Conservation (phyloP, 2,888 invertebrate species). For the Dynastes maya region DNA sequence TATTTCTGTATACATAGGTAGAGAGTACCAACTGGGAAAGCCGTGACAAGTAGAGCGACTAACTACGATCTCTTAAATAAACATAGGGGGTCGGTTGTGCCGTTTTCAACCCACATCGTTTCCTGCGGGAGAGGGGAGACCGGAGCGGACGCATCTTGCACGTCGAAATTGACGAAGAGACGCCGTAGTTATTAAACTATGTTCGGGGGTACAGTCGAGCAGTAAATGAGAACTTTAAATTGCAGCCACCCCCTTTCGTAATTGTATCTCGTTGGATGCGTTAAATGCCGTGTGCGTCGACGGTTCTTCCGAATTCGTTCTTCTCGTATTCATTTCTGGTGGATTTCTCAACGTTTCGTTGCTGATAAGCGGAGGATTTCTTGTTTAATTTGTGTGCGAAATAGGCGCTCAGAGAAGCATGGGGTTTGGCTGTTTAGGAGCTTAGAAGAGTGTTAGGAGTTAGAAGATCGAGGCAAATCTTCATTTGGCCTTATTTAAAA, state of each 20-base stretch:
- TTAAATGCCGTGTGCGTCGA: background rate
- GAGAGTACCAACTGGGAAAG: constrained; percentile 60
- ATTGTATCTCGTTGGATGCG: background rate
- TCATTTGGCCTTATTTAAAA: too few relatives aligned
- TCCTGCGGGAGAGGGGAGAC: background rate
- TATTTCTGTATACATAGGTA: constrained; percentile 5
- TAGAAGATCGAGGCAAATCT: too few relatives aligned
- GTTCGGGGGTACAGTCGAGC: constrained; percentile 50
- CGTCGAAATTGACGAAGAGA: constrained; percentile 40
- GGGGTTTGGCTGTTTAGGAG: too few relatives aligned
- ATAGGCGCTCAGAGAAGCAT: background rate
- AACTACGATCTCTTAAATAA: constrained; percentile 60
- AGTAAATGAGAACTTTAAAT: constrained; percentile 50
- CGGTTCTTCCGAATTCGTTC: background rate
- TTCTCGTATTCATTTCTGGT: too few relatives aligned
- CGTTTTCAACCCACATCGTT: constrained; percentile 52
- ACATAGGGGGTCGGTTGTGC: constrained; percentile 55
- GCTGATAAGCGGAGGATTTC: background rate
- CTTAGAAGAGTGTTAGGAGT: too few relatives aligned
- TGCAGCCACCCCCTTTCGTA: constrained; percentile 39
- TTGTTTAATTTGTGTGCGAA: background rate
- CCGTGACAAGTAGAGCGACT: constrained; percentile 60
- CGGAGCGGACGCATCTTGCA: constrained; percentile 52
- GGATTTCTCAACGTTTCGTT: too few relatives aligned
- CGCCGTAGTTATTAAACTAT: constrained; percentile 58